Percentiles rank a stretch among this genome's conserved stretches.
phyloP scores from a whole-genome alignment of 2,888 invertebrate genomes.

The Stenchaetothrips biformis region DNA sequence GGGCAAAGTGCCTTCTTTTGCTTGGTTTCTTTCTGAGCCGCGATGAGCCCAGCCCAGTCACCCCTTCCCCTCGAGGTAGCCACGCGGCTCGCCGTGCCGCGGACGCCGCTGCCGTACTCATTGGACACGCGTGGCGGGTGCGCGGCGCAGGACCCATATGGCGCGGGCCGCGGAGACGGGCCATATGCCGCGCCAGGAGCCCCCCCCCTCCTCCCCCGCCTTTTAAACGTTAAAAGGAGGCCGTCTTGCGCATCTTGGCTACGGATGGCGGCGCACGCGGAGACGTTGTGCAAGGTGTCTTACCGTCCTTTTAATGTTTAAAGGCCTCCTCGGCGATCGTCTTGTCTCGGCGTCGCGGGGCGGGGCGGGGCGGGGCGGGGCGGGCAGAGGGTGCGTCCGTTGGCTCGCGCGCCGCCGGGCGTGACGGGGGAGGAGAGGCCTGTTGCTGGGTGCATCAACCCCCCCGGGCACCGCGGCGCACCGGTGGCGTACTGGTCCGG shows the following conservation, averaged over 20 bases:
- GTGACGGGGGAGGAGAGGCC: not conserved
- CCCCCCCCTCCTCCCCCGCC: not conserved
- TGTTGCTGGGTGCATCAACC: too few relatives aligned
- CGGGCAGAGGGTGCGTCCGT: not conserved
- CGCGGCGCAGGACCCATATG: not conserved
- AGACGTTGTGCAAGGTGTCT: constrained; percentile 18
- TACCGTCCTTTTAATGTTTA: constrained; percentile 19
- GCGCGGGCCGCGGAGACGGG: not conserved
- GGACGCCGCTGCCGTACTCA: too few relatives aligned
- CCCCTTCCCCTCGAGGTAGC: too few relatives aligned
- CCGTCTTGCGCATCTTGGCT: not conserved
- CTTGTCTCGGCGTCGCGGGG: not conserved
- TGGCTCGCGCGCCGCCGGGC: not conserved
- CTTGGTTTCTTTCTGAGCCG: too few relatives aligned
- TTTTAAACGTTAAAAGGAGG: constrained; percentile 16
- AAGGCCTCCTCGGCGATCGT: not conserved
- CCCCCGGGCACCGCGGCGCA: too few relatives aligned
- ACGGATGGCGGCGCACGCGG: not conserved
- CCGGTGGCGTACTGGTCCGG: too few relatives aligned
- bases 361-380: not conserved
- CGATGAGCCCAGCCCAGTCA: too few relatives aligned
- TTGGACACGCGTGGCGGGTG: too few relatives aligned
- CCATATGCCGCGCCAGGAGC: not conserved
- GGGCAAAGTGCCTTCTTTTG: too few relatives aligned
- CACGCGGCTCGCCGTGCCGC: too few relatives aligned